phyloP scores from a whole-genome alignment of 2,888 invertebrate species.

The Caenorhabditis zanzibari region DNA sequence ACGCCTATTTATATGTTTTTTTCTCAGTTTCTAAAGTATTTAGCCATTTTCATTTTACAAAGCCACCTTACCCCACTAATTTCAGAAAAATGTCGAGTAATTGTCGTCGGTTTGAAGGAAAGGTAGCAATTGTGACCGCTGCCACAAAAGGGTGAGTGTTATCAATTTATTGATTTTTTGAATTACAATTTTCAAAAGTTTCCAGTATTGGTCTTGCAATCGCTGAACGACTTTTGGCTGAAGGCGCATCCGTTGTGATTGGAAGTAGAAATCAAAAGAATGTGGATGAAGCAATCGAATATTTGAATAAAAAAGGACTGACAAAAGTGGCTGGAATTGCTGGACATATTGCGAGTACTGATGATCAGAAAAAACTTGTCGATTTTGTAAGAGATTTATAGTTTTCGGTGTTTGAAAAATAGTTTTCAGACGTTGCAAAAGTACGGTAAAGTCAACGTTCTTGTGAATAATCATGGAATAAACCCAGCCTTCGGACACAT shows the following conservation, averaged over 20 bases:
- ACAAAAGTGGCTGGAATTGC: constrained; percentile 88
- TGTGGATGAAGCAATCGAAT: constrained; percentile 86
- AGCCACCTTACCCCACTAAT: not conserved
- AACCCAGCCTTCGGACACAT: constrained; percentile 92
- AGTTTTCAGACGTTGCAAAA: constrained; percentile 73
- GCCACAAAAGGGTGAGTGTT: constrained; percentile 78
- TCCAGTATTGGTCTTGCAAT: constrained; percentile 91
- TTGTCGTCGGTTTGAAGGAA: constrained; percentile 77
- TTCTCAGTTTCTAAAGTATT: not conserved
- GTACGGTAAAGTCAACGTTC: constrained; percentile 87
- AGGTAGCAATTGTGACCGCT: constrained; percentile 82
- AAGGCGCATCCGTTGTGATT: constrained; percentile 94
- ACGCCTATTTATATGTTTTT: constrained; percentile 13
- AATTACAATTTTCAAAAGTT: not conserved
- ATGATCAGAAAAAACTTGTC: constrained; percentile 90
- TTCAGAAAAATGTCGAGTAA: constrained; percentile 56
- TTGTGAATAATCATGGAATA: constrained; percentile 96
- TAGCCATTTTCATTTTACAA: not conserved
- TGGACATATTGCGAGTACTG: constrained; percentile 93
- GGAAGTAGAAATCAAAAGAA: constrained; percentile 93
- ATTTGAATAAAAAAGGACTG: constrained; percentile 87
- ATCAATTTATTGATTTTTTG: constrained; percentile 17
- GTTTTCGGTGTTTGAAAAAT: not conserved
- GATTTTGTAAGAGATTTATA: constrained; percentile 73
- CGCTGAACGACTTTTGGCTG: constrained; percentile 90